Conservation (phyloP, 2,888 invertebrate genomes). For the Ophraella communa region DNA sequence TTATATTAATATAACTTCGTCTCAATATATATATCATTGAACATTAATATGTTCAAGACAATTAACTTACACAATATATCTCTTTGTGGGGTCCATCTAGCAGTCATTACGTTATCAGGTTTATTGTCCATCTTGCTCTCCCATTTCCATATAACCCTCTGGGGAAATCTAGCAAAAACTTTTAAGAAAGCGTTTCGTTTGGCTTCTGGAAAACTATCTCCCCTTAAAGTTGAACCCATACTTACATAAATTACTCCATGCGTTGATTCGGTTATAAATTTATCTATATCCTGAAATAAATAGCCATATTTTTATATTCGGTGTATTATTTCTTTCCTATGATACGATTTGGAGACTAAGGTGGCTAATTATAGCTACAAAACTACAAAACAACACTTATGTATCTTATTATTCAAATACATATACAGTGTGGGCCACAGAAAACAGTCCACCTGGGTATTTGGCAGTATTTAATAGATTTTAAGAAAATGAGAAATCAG, state of each 20-base stretch:
- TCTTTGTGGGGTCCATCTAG: constrained; percentile 78
- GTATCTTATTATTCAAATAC: too few relatives aligned
- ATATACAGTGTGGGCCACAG: too few relatives aligned
- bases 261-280: constrained; percentile 69
- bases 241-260: constrained; percentile 78
- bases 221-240: constrained; percentile 77
- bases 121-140: constrained; percentile 67
- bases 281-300: constrained; percentile 64
- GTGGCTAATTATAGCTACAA: too few relatives aligned
- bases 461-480: too few relatives aligned
- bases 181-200: constrained; percentile 67
- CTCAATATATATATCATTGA: constrained; percentile 27
- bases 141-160: constrained; percentile 82
- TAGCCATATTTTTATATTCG: constrained; percentile 35
- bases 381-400: too few relatives aligned
- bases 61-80: constrained; percentile 76
- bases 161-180: constrained; percentile 68
- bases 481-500: too few relatives aligned
- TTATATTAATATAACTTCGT: too few relatives aligned
- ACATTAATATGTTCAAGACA: background rate
- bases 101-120: constrained; percentile 68
- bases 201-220: constrained; percentile 67
- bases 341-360: too few relatives aligned
- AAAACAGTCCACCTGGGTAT: too few relatives aligned
- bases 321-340: too few relatives aligned